Conservation (phyloP, 2,888 invertebrate genomes). For the Perizoma affinitatum region DNA sequence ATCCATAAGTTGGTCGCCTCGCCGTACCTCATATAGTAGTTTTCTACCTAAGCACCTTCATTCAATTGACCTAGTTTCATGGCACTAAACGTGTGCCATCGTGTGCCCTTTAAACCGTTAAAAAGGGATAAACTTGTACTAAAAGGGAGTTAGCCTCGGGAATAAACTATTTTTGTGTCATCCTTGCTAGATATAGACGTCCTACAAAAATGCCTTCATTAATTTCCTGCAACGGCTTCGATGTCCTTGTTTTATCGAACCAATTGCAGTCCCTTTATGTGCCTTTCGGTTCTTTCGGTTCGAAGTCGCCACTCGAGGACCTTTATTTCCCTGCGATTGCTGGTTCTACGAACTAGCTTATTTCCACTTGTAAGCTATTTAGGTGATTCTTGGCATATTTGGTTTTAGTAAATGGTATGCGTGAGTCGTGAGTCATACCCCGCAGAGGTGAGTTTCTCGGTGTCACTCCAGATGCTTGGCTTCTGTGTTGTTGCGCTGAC, state of each 20-base stretch:
- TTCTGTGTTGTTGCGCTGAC: constrained; percentile 1
- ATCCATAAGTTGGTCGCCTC: neutral
- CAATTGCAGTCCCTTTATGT: too few relatives aligned
- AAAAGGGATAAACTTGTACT: neutral
- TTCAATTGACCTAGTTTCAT: constrained; percentile 1
- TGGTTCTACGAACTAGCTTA: too few relatives aligned
- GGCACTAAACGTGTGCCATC: constrained; percentile 9
- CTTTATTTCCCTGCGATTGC: too few relatives aligned
- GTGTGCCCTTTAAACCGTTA: constrained; percentile 2
- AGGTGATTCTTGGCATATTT: too few relatives aligned
- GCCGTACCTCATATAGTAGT: neutral
- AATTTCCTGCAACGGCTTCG: too few relatives aligned
- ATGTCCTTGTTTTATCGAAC: too few relatives aligned
- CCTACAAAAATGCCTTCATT: too few relatives aligned
- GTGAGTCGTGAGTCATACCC: neutral
- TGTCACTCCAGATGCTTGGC: neutral
- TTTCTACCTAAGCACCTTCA: neutral
- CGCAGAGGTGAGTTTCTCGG: neutral
- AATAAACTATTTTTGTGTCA: too few relatives aligned
- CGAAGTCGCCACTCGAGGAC: too few relatives aligned
- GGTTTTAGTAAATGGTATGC: neutral
- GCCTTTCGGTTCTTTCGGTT: too few relatives aligned
- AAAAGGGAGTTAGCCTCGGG: neutral
- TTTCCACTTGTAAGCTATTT: too few relatives aligned
- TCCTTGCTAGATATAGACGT: too few relatives aligned